A percentile compares a stretch with the other conserved stretches of the same genome.
Conservation (phyloP, 1,140 invertebrate species). For the Aphaenogaster rudis region DNA sequence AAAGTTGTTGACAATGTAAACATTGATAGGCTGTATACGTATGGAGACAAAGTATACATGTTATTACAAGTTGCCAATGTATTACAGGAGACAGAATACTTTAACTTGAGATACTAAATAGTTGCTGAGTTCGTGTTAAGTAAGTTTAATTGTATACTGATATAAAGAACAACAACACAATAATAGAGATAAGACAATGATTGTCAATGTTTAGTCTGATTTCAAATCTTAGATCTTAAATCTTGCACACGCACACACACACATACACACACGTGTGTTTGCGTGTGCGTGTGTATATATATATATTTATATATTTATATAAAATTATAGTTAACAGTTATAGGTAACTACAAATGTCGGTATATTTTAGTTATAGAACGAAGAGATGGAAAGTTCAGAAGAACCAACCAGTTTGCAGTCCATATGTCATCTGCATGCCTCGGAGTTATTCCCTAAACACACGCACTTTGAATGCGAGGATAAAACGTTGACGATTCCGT, state of each 20-base stretch:
- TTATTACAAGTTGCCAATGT: constrained; percentile 12
- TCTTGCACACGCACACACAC: too few species aligned
- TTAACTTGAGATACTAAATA: constrained; percentile 13
- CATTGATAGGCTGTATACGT: not conserved
- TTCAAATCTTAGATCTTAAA: not conserved
- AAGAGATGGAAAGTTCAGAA: constrained; percentile 85
- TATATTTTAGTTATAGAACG: constrained; percentile 45
- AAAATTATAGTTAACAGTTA: not conserved
- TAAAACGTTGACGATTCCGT: constrained; percentile 85
- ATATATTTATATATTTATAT: too few species aligned
- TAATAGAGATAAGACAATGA: constrained; percentile 30
- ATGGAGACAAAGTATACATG: not conserved
- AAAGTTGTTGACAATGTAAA: constrained; percentile 21
- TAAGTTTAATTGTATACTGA: constrained; percentile 33
- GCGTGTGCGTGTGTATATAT: too few species aligned
- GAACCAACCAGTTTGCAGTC: constrained; percentile 87
- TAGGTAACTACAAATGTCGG: not conserved
- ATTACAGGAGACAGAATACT: constrained; percentile 28
- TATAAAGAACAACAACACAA: constrained; percentile 1
- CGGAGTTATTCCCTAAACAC: constrained; percentile 87
- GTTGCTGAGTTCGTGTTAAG: constrained; percentile 1
- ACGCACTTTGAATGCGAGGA: constrained; percentile 85
- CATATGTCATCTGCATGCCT: constrained; percentile 87
- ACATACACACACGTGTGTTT: too few species aligned
- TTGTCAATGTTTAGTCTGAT: not conserved